A percentile compares a stretch with the other conserved stretches of the same genome.
phyloP scores from a whole-genome alignment of 2,797 vertebrate species.

The Gymnothorax reevesii region DNA sequence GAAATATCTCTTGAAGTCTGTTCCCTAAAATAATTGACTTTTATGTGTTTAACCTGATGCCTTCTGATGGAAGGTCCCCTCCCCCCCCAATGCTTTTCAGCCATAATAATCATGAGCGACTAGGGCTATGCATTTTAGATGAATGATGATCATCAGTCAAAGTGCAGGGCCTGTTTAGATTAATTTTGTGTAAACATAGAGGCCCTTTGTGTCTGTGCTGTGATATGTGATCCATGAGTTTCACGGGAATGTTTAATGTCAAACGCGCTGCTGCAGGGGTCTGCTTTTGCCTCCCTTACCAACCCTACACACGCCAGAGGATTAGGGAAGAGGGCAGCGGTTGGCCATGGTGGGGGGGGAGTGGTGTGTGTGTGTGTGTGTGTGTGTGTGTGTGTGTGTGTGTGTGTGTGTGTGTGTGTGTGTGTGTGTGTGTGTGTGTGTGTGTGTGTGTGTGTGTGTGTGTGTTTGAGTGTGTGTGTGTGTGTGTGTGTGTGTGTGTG shows the following conservation, averaged over 20 bases:
- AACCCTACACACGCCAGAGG: neutral
- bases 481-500: constrained; percentile 1
- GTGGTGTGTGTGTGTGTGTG: neutral
- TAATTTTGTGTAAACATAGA: neutral
- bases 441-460: constrained; percentile 19
- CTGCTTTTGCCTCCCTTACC: neutral
- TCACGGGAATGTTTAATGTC: neutral
- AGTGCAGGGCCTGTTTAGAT: neutral
- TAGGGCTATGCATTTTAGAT: neutral
- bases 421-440: neutral
- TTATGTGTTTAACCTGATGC: too few species aligned
- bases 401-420: constrained; percentile 20
- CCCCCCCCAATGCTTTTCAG: neutral
- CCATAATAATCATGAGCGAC: neutral
- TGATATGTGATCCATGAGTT: neutral
- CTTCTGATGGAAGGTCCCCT: neutral
- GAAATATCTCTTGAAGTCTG: too few species aligned
- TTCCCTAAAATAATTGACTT: too few species aligned
- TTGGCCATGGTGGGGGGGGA: too few species aligned
- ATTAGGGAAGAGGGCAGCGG: neutral
- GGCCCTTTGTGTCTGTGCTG: neutral
- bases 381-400: neutral
- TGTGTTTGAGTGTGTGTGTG: constrained; percentile 17
- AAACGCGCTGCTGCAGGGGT: neutral
- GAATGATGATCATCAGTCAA: neutral